Evolutionary conservation across 2,113 vertebrate species (phyloP), one percentile per base, ranked within the genome.

Genomic region (Sarotherodon lohbergeri): DNA sequence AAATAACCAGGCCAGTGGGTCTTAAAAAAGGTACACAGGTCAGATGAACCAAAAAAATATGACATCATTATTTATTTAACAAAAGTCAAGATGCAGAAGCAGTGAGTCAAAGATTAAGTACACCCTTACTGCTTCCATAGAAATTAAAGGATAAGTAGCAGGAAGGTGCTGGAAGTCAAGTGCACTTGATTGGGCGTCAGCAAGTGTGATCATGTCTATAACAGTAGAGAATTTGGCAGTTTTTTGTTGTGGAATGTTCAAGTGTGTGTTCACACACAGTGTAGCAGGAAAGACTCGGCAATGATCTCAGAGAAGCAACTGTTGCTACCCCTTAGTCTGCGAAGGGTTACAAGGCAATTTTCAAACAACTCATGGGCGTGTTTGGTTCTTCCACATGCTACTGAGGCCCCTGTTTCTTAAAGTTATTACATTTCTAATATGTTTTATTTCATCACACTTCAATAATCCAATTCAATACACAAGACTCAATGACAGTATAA

Each of bases 21-120:
- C 59, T 63, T 63, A 0, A 63, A 34, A 63, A 34, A 0, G 59
- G 59, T 63, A 32, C 9, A 34, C 32, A 63, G 0, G 16, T 34
- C 16, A 63, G 34, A 63, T 34, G 29, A 63, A 34, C 29, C 34
- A 34, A 34, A 57, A 14, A 34, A 61, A 27, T 9, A 16, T 63
- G 59, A 19, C 16, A 34, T 63, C 0, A 1, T 63, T 63, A 34
- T 63, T 63, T 63, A 34, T 34, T 16, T 61, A 61, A 61, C 57
- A 61, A 61, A 61, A 61, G 3, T 1, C 14, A 61, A 19, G 5
- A 10, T 10, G 29, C 16, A 11, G 59, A 34, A 63, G 2, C 5
- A 1, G 9, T 34, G 16, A 19, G 29, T 6, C 59, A 34, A 16
- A 63, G 16, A 34, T 16, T 63, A 9, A 11, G 29, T 34, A 39